phyloP scores from a whole-genome alignment of 1,140 invertebrate species.

The Drosophila repleta region DNA sequence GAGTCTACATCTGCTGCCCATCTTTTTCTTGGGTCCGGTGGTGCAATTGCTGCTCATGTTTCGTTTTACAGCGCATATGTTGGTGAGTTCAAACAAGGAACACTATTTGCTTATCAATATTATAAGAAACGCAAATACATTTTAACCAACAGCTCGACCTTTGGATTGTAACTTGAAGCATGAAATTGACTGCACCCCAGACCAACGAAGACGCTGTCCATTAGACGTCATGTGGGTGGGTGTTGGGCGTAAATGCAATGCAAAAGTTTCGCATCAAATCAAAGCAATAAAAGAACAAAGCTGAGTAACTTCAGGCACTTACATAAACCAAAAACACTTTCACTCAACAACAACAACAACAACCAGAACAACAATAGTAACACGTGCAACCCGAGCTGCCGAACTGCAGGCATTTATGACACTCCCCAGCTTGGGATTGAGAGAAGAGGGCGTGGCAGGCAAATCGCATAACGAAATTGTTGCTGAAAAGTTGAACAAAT shows the following conservation, averaged over 20 bases:
- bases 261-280: conserved; percentile 55
- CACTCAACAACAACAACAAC: conserved; percentile 59
- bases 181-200: conserved; percentile 39
- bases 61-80: conserved; percentile 40
- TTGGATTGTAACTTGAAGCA: conserved; percentile 52
- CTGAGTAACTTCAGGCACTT: conserved; percentile 35
- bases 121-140: background rate
- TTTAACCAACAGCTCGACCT: conserved; percentile 23
- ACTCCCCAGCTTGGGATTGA: background rate
- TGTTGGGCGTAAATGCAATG: conserved; percentile 19
- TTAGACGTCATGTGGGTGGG: background rate
- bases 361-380: conserved; percentile 48
- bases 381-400: conserved; percentile 58
- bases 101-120: background rate
- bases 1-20: conserved; percentile 33
- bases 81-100: conserved; percentile 39
- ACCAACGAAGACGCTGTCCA: conserved; percentile 1
- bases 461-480: conserved; percentile 79
- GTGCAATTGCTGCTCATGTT: conserved; percentile 44
- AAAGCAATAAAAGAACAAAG: conserved; percentile 72
- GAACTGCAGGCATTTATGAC: conserved; percentile 79
- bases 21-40: conserved; percentile 48
- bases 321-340: conserved; percentile 68
- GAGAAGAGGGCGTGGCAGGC: background rate
- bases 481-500: conserved; percentile 79